phyloP scores from a whole-genome alignment of 2,113 vertebrate genomes.

The Ceratotherium simum region DNA sequence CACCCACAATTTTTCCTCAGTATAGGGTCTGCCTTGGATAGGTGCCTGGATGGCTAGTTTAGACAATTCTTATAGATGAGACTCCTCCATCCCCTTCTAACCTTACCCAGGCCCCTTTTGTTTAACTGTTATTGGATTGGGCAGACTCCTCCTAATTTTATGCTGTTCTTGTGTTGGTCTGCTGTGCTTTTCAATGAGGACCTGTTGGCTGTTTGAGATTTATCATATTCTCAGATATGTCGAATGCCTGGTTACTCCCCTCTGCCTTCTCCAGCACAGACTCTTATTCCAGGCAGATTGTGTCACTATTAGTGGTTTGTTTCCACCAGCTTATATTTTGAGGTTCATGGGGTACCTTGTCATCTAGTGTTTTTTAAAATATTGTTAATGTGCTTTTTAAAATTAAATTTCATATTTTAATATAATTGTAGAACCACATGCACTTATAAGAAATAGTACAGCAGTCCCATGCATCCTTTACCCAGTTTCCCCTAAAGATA shows the following conservation, averaged over 20 bases:
- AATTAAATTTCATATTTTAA: background rate
- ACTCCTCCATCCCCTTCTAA: too few species aligned
- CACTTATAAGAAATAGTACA: background rate
- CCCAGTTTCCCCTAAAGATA: too few species aligned
- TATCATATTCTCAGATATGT: too few species aligned
- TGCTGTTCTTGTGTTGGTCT: background rate
- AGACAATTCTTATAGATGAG: background rate
- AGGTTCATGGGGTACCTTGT: background rate
- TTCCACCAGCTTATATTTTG: background rate
- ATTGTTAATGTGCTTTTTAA: background rate
- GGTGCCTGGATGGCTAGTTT: too few species aligned
- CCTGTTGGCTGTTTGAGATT: background rate
- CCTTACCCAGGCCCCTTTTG: background rate
- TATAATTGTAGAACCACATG: background rate
- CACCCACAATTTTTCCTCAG: background rate
- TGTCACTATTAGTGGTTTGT: background rate
- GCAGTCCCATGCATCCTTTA: background rate
- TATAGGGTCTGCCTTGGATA: background rate
- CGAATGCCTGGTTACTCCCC: background rate
- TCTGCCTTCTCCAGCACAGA: background rate
- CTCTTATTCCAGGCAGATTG: background rate
- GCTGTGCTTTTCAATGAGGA: background rate
- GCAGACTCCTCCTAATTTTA: background rate
- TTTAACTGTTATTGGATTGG: background rate
- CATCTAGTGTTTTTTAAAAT: background rate